Percentiles rank a stretch among this genome's conserved stretches.
These are phyloP conservation scores for Lutra lutra DNA, from an alignment of 2,797 vertebrate genomes.

Conservation along the genomic window DNA sequence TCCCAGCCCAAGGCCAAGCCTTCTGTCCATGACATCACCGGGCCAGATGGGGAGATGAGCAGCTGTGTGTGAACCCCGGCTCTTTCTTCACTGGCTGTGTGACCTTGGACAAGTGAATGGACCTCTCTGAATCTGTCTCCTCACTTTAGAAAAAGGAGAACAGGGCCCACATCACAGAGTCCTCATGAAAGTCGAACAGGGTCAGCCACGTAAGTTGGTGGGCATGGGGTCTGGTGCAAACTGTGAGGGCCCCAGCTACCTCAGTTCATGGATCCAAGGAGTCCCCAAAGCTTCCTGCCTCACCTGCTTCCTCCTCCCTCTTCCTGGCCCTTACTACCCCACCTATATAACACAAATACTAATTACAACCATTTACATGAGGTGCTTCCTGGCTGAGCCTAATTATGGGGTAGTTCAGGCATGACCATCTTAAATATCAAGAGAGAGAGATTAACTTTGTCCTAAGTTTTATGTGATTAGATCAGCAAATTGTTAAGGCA, in stretches of 20 bases:
- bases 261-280: background rate
- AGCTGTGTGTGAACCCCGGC: background rate
- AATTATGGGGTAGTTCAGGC: slow-evolving; percentile 51
- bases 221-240: background rate
- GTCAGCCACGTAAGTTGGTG: background rate
- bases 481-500: slow-evolving; percentile 44
- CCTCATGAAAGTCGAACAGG: background rate
- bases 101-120: background rate
- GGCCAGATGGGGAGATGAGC: background rate
- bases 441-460: slow-evolving; percentile 51
- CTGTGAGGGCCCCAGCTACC: background rate
- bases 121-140: slow-evolving; percentile 35
- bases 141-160: background rate
- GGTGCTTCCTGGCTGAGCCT: slow-evolving; percentile 45
- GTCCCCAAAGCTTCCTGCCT: background rate
- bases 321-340: background rate
- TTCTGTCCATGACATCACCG: background rate
- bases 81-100: background rate
- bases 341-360: slow-evolving; percentile 45
- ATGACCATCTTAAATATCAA: slow-evolving; percentile 53
- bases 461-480: slow-evolving; percentile 52
- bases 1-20: background rate
- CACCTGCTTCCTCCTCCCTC: background rate
- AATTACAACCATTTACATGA: slow-evolving; percentile 58
- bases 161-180: background rate